Evolutionary conservation across 2,888 invertebrate species (phyloP).

Genomic region (Prosopocoilus inquinatus): DNA sequence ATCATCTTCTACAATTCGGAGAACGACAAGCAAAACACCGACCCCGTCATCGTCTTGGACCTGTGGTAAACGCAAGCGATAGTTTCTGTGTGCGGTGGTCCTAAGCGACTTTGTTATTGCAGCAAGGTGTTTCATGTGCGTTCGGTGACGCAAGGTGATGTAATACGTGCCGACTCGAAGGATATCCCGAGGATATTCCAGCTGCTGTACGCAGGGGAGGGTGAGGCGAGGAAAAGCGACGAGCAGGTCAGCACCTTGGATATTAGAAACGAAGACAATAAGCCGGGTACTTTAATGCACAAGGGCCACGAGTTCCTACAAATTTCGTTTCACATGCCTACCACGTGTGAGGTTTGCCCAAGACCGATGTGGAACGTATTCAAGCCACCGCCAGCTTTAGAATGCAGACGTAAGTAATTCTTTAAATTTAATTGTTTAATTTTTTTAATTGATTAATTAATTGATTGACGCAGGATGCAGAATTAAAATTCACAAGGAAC

Average conservation of each 20-base stretch:
- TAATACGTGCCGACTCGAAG: constrained; percentile 97
- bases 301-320: constrained; percentile 96
- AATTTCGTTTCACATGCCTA: constrained; percentile 97
- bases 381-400: constrained; percentile 94
- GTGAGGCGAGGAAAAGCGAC: constrained; percentile 81
- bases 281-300: constrained; percentile 68
- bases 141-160: constrained; percentile 98
- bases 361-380: constrained; percentile 98
- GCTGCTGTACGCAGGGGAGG: constrained; percentile 95
- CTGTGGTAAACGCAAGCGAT: constrained; percentile 67
- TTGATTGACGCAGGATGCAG: constrained; percentile 70
- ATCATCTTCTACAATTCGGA: constrained; percentile 97
- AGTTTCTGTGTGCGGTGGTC: neutral
- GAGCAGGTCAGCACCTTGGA: constrained; percentile 57
- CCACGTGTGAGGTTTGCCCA: constrained; percentile 96
- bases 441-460: constrained; percentile 6
- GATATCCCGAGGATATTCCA: constrained; percentile 99
- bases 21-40: constrained; percentile 89
- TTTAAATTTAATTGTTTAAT: constrained; percentile 1
- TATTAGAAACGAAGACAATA: constrained; percentile 53
- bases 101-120: constrained; percentile 36
- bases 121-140: constrained; percentile 99
- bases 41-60: constrained; percentile 93
- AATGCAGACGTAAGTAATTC: constrained; percentile 81
- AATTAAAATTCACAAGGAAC: constrained; percentile 97